phyloP scores from a whole-genome alignment of 2,113 vertebrate genomes.

The Tapirus terrestris region DNA sequence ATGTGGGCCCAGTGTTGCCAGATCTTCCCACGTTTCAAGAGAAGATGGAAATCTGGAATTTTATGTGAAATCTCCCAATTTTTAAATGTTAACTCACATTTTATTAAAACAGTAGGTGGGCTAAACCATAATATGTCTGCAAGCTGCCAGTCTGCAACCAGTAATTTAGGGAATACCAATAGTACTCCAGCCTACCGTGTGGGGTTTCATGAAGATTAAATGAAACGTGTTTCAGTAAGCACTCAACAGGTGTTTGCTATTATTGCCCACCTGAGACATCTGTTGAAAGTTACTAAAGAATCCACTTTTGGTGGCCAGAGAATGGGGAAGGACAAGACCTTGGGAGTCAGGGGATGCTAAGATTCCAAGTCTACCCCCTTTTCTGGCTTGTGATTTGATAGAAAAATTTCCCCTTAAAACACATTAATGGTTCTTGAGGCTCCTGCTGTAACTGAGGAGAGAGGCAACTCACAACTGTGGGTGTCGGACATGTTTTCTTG shows the following conservation, averaged over 20 bases:
- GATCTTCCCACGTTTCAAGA: background rate
- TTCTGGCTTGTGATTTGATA: background rate
- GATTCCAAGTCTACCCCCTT: background rate
- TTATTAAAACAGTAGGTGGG: background rate
- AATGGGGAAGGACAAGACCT: background rate
- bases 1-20: background rate
- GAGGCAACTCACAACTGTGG: constrained; percentile 57
- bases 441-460: background rate
- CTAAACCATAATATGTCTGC: background rate
- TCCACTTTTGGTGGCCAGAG: background rate
- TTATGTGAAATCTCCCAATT: background rate
- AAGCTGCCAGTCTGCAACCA: background rate
- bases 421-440: fast-evolving
- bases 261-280: background rate
- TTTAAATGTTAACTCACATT: background rate
- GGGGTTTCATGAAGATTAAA: background rate
- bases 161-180: background rate
- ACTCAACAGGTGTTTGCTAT: background rate
- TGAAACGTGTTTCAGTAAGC: background rate
- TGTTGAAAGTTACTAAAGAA: background rate
- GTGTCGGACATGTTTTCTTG: background rate
- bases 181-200: fast-evolving
- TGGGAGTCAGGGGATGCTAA: background rate
- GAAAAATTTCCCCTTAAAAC: background rate
- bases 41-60: background rate